Evolutionary conservation across 2,113 vertebrate genomes (phyloP), one percentile per base, ranked within the genome.

Genomic region (Neolamprologus hecqui): DNA sequence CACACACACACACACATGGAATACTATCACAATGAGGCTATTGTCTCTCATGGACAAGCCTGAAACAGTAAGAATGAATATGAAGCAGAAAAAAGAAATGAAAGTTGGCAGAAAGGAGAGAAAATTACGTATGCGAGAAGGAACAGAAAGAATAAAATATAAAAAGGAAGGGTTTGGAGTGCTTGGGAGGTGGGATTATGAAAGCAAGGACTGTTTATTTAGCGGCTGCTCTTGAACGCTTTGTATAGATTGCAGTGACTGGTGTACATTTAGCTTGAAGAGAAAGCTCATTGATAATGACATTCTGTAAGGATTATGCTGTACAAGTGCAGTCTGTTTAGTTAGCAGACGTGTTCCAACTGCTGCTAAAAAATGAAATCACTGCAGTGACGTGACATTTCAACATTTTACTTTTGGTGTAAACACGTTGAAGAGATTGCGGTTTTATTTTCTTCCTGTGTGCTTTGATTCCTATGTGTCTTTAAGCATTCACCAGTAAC

Each of bases 11-110:
- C 92, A 87, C 87, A 15, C 87, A 75, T 6, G 3, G 53, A 53
- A 84, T 65, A 9, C 12, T 5, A 17, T 77, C 88, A 93, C 93
- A 95, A 94, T 87, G 88, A 88, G 70, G 13, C 82, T 68, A 94
- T 94, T 95, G 93, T 96, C 88, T 93, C 60, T 83, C 26, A 2
- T 5, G 23, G 81, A 88, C 80, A 28, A 84, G 65, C 55, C 80
- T 15, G 87, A 81, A 82, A 87, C 21, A 13, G 85, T 5, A 84
- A 70, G 88, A 75, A 35, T 63, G 86, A 89, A 80, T 17, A 31
- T 42, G 23, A 81, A 82, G 21, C 13, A 6, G 26, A 21, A 23
- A 21, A 68, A 82, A 57, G 33, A 53, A 57, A 73, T 80, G 33
- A 90, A 37, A 81, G 54, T 63, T 10, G 51, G 21, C 26, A 63